phyloP scores from a whole-genome alignment of 2,113 vertebrate genomes.

The Pterocles gutturalis region DNA sequence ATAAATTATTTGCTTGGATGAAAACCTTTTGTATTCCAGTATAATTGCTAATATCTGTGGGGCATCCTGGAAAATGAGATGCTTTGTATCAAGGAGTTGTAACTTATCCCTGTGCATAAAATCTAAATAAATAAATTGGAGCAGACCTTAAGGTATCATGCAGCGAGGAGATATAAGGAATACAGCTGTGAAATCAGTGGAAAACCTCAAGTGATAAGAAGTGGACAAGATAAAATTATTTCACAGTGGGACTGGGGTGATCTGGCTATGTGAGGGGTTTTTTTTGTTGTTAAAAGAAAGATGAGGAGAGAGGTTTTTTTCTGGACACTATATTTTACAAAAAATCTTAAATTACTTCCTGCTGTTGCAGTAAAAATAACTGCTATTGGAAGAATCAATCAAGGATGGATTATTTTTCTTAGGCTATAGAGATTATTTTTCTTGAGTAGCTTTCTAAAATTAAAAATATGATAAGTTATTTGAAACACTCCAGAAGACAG shows the following conservation, averaged over 20 bases:
- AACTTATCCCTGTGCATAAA: slow-evolving; percentile 74
- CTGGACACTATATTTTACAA: background rate
- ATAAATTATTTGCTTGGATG: slow-evolving; percentile 79
- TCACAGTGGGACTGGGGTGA: background rate
- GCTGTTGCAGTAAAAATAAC: background rate
- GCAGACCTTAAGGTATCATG: slow-evolving; percentile 41
- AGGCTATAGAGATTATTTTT: background rate
- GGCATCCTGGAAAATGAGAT: slow-evolving; percentile 77
- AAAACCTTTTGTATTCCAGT: slow-evolving; percentile 74
- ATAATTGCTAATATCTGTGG: slow-evolving; percentile 77
- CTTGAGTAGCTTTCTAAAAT: background rate
- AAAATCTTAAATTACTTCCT: background rate
- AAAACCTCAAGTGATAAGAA: slow-evolving; percentile 53
- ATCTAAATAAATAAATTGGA: slow-evolving; percentile 76
- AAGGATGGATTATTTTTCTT: background rate
- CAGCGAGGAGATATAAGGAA: slow-evolving; percentile 45
- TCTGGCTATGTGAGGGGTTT: background rate
- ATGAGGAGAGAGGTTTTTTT: background rate
- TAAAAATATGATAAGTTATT: background rate
- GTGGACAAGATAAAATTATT: slow-evolving; percentile 50
- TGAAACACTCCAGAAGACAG: background rate
- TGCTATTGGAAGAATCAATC: background rate
- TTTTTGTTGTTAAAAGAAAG: background rate
- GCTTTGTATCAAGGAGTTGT: slow-evolving; percentile 74
- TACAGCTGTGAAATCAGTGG: slow-evolving; percentile 55